Base-by-base conservation (phyloP, 2,113 vertebrate species). In the Lipotes vexillifer region DNA sequence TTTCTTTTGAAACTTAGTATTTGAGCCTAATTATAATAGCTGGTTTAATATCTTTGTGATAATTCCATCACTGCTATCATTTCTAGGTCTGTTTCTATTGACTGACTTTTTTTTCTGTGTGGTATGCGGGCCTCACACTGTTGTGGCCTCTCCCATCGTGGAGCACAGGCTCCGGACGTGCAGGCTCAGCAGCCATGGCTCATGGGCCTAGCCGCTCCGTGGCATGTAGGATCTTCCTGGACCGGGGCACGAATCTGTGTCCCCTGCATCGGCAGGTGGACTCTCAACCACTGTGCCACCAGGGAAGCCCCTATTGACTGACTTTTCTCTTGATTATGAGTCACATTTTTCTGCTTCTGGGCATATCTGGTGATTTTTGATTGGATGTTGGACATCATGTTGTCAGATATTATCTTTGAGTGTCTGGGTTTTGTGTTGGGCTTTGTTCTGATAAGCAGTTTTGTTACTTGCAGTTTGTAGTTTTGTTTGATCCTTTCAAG, bases 271-370 rank as follows among this genome's bases (percentile, higher is more conserved):
- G 46, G 46, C 46, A 49, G 46, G 11, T 3, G 12, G 46, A 49
- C 46, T 49, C 46, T 49, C 46, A 49, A 49, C 13, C 46, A 49
- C 46, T 49, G 46, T 1, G 46, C 46, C 46, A 49, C 46, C 46
- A 49, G 46, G 46, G 46, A 49, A 14, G 46, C 13, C 13, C 46
- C 20, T 94, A 0, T 57, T 66, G 46, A 57, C 6, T 84, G 59
- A 75, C 17, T 78, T 69, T 68, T 95, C 41, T 91, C 10, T 65
- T 71, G 61, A 86, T 52, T 41, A 33, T 78, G 25, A 55, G 59
- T 94, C 65, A 88, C 20, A n/a, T 89, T 74, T 94, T 94, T 27
- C 52, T 94, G 75, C 31, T 82, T 55, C 36, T 92, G 38, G 65
- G 49, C 25, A 49, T 55, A 63, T 59, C 23, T 78, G 44, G 49